phyloP scores from a whole-genome alignment of 2,113 vertebrate species.

The Coracopsis vasa region DNA sequence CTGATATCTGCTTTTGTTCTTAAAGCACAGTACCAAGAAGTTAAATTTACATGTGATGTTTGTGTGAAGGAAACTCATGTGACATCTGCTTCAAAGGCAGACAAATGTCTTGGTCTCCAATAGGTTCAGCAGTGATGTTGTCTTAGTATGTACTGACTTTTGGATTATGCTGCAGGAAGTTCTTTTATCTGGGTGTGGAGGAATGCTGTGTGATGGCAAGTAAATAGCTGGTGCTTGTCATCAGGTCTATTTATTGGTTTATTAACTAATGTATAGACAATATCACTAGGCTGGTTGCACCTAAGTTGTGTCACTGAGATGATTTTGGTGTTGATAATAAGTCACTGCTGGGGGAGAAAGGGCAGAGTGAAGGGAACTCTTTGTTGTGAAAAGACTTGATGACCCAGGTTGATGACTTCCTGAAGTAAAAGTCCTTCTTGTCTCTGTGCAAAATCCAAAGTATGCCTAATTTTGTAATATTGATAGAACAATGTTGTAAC shows the following conservation, averaged over 20 bases:
- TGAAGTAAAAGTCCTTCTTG: slow-evolving; percentile 60
- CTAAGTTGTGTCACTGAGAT: neutral
- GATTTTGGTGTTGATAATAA: neutral
- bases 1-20: slow-evolving; percentile 66
- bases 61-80: slow-evolving; percentile 62
- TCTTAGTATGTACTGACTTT: slow-evolving; percentile 52
- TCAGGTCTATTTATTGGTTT: neutral
- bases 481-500: slow-evolving; percentile 58
- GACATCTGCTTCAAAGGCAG: slow-evolving; percentile 56
- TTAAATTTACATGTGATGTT: slow-evolving; percentile 62
- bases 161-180: slow-evolving; percentile 50
- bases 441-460: slow-evolving; percentile 70
- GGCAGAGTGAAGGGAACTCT: neutral
- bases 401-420: slow-evolving; percentile 53
- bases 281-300: neutral
- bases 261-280: neutral
- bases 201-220: neutral
- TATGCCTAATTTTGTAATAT: slow-evolving; percentile 66
- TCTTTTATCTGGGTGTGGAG: slow-evolving; percentile 10
- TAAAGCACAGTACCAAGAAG: slow-evolving; percentile 70
- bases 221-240: neutral
- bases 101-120: slow-evolving; percentile 45
- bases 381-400: neutral
- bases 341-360: neutral
- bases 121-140: slow-evolving; percentile 56